Conservation (phyloP, 2,888 invertebrate genomes). For the Arenicola marina region DNA sequence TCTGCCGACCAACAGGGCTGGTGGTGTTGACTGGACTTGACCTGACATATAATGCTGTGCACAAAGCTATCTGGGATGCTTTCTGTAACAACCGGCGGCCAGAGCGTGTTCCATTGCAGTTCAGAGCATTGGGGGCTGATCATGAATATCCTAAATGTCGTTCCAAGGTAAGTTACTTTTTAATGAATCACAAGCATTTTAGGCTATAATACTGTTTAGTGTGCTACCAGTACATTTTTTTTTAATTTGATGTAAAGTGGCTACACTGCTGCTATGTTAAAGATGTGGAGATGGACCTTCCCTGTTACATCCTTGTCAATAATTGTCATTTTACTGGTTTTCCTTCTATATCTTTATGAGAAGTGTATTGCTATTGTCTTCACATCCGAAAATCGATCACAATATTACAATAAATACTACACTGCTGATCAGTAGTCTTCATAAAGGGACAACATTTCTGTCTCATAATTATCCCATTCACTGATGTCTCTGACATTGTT, state of each 20-base stretch:
- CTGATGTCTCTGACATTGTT: no score
- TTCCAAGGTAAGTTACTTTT: constrained; percentile 60
- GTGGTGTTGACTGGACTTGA: constrained; percentile 89
- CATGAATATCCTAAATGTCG: constrained; percentile 78
- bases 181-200: no score
- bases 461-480: no score
- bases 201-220: neutral
- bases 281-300: no score
- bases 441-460: no score
- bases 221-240: no score
- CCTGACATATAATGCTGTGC: constrained; percentile 79
- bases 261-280: no score
- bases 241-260: no score
- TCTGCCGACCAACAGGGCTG: constrained; percentile 81
- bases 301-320: no score
- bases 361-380: neutral
- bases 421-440: no score
- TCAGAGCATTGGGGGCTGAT: constrained; percentile 78
- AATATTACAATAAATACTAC: no score
- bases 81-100: constrained; percentile 81
- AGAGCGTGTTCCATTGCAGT: constrained; percentile 82
- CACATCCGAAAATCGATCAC: no score
- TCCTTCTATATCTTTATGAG: neutral
- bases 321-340: neutral
- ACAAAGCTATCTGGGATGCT: constrained; percentile 91